Conservation (phyloP, 1,140 invertebrate species). For the Theocolax elegans region DNA sequence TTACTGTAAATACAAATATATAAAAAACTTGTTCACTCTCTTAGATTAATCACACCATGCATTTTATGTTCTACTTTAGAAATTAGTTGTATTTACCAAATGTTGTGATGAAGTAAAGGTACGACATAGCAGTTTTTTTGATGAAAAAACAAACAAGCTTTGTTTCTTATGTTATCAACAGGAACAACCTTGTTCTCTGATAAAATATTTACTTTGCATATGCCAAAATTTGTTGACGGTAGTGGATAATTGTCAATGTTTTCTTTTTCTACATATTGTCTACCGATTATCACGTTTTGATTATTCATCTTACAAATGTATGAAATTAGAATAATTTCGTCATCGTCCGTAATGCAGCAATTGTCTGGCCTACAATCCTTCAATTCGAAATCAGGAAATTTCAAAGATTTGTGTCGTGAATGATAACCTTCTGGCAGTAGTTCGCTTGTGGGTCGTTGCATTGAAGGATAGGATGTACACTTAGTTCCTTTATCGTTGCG, state of each 20-base stretch:
- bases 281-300: conserved; percentile 3
- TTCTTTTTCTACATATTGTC: too few species aligned
- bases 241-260: conserved; percentile 12
- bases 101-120: too few species aligned
- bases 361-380: conserved; percentile 5
- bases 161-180: too few species aligned
- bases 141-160: too few species aligned
- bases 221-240: conserved; percentile 3
- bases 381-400: background rate
- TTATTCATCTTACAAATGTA: background rate
- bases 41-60: too few species aligned
- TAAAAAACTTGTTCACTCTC: too few species aligned
- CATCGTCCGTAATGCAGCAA: conserved; percentile 20
- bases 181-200: background rate
- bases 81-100: too few species aligned
- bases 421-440: background rate
- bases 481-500: background rate
- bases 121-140: too few species aligned
- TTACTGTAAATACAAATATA: too few species aligned
- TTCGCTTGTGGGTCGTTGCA: background rate
- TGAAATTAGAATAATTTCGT: too few species aligned
- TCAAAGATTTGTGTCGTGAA: too few species aligned
- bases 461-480: background rate
- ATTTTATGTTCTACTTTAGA: too few species aligned
- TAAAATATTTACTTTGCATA: conserved; percentile 15